A percentile compares a stretch with the other conserved stretches of the same genome.
These are phyloP conservation scores for Lytechinus variegatus DNA, from an alignment of 35 echinoderm and acorn worm genomes.

Conservation along the genomic window DNA sequence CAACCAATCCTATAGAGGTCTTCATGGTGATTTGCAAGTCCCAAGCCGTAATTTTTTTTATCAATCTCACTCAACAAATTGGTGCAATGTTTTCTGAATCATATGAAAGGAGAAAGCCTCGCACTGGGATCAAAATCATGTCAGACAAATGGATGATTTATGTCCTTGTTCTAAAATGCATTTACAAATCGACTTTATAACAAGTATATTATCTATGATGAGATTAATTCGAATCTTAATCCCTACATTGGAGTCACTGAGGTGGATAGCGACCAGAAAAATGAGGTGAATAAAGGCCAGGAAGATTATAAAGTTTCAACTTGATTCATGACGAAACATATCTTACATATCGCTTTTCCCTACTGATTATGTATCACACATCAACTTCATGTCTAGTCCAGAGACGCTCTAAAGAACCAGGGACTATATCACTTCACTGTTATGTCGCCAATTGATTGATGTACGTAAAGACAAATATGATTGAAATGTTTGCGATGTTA, in stretches of 20 bases:
- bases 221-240: too few species aligned
- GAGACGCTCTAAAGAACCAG: not conserved
- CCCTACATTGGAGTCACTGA: too few species aligned
- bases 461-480: conserved; percentile 26
- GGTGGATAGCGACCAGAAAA: not conserved
- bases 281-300: not conserved
- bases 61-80: too few species aligned
- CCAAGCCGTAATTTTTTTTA: too few species aligned
- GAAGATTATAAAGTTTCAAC: not conserved
- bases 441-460: conserved; percentile 12
- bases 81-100: too few species aligned
- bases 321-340: not conserved
- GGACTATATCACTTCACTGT: not conserved
- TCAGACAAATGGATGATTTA: too few species aligned
- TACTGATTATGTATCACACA: not conserved
- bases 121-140: too few species aligned
- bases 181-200: too few species aligned
- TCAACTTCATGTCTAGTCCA: not conserved
- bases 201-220: too few species aligned
- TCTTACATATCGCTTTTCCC: conserved; percentile 1
- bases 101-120: too few species aligned
- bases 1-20: not conserved
- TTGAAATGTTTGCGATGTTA: conserved; percentile 32
- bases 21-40: not conserved
- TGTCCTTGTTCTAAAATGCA: too few species aligned